phyloP scores from a whole-genome alignment of 2,113 vertebrate species.

The Psilopsiagon aurifrons region DNA sequence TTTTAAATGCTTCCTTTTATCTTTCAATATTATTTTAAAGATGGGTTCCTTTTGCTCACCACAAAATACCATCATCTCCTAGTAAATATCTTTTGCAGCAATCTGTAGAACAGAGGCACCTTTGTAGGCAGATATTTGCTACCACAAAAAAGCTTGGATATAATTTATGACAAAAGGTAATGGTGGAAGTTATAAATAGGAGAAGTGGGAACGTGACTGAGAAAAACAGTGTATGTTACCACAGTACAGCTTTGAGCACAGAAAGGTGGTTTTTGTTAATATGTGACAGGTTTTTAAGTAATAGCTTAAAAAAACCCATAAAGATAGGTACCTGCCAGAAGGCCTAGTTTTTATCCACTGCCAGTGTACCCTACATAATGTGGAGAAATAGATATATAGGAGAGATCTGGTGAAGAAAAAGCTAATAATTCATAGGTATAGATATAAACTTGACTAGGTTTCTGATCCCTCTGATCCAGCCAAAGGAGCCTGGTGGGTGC shows the following conservation, averaged over 20 bases:
- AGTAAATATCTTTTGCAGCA: neutral
- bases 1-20: slow-evolving; percentile 19
- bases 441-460: neutral
- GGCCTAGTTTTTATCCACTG: neutral
- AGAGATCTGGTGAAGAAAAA: neutral
- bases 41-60: neutral
- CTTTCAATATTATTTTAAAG: slow-evolving; percentile 11
- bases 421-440: neutral
- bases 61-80: neutral
- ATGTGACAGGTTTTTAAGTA: neutral
- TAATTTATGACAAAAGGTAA: slow-evolving; percentile 1
- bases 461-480: neutral
- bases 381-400: neutral
- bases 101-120: neutral
- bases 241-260: neutral
- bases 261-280: neutral
- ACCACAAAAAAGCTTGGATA: neutral
- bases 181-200: neutral
- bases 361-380: neutral
- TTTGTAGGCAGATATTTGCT: neutral
- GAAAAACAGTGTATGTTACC: neutral
- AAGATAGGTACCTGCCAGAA: neutral
- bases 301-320: neutral
- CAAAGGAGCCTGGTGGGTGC: neutral
- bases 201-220: neutral